Conservation (phyloP, 2,113 vertebrate species). For the Platanista minor region DNA sequence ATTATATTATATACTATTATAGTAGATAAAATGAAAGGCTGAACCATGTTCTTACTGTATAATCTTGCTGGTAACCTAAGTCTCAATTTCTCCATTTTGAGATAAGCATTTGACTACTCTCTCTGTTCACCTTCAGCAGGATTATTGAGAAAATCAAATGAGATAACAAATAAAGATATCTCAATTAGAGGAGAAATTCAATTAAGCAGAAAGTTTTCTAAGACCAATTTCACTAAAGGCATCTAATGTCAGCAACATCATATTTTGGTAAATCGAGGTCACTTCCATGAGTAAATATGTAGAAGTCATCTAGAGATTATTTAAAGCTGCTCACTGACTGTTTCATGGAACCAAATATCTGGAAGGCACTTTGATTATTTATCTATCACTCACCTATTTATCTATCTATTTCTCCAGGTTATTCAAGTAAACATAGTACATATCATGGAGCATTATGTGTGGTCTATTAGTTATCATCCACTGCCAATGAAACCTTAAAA, state of each 20-base stretch:
- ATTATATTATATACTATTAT: no score
- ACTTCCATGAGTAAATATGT: not conserved
- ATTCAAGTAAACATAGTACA: not conserved
- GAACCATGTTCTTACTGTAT: not conserved
- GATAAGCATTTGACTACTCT: not conserved
- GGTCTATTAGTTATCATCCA: constrained; percentile 2
- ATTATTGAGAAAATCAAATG: not conserved
- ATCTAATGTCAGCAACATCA: not conserved
- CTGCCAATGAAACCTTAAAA: constrained; percentile 21
- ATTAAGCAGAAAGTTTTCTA: not conserved
- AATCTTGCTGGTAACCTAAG: not conserved
- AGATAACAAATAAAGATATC: not conserved
- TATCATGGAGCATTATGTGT: not conserved
- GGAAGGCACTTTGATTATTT: not conserved
- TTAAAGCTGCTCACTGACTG: not conserved
- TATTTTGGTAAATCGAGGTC: not conserved
- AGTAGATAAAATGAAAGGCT: not conserved
- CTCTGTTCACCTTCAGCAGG: not conserved
- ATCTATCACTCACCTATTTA: not conserved
- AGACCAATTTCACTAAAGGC: not conserved
- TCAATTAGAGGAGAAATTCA: not conserved
- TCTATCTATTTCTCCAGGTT: not conserved
- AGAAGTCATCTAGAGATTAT: not conserved
- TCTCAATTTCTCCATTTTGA: not conserved
- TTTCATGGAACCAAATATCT: not conserved